These are phyloP conservation scores for Rhimphoctona megacephalus DNA, from an alignment of 2,888 invertebrate species.

Conservation along the genomic window DNA sequence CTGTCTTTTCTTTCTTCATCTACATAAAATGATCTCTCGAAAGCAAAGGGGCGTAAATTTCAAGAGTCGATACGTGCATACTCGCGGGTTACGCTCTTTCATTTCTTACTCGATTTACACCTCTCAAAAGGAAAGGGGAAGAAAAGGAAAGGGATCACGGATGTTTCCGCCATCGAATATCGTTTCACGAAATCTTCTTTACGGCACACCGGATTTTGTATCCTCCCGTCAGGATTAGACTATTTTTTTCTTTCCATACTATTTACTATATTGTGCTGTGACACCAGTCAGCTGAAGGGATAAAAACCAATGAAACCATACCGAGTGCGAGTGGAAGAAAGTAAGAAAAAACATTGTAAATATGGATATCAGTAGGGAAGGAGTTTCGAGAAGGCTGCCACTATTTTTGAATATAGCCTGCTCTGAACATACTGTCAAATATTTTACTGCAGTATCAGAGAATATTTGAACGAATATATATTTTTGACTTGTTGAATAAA, in stretches of 20 bases:
- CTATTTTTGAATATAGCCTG: not conserved
- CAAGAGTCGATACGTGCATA: not conserved
- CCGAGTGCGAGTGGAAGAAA: not conserved
- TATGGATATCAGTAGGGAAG: not conserved
- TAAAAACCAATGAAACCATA: not conserved
- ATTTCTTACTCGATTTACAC: slow-evolving; percentile 25
- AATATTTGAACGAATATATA: not conserved
- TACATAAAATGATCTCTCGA: slow-evolving; percentile 17
- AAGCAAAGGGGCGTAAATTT: slow-evolving; percentile 1
- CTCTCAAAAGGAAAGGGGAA: slow-evolving; percentile 30
- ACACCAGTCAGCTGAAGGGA: not conserved
- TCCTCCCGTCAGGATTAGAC: not conserved
- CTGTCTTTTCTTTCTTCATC: slow-evolving; percentile 21
- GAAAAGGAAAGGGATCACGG: slow-evolving; percentile 28
- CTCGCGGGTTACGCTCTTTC: not conserved
- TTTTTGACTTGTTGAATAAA: not conserved
- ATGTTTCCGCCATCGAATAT: slow-evolving; percentile 52
- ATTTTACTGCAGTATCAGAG: not conserved
- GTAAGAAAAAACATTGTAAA: not conserved
- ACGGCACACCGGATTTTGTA: slow-evolving; percentile 23
- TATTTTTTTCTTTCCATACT: not conserved
- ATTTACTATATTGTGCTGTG: slow-evolving; percentile 5
- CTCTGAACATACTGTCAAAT: not conserved
- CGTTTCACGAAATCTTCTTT: slow-evolving; percentile 34
- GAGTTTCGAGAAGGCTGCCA: not conserved